Percentiles rank a stretch among this genome's conserved stretches.
phyloP scores from a whole-genome alignment of 2,113 vertebrate species.

The Heterochromis multidens region DNA sequence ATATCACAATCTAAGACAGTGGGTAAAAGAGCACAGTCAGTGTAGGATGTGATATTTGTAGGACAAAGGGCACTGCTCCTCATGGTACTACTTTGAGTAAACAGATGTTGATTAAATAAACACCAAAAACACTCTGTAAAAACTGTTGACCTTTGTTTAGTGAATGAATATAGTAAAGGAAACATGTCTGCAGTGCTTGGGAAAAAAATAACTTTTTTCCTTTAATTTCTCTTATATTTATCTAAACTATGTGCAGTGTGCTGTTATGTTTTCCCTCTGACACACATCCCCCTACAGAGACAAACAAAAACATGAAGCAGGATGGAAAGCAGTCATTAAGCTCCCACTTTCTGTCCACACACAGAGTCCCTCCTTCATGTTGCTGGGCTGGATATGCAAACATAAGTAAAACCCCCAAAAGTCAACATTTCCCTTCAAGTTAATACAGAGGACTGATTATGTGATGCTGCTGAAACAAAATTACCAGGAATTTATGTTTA shows the following conservation, averaged over 20 bases:
- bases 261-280: constrained; percentile 12
- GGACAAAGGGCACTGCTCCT: constrained; percentile 7
- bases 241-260: neutral
- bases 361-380: neutral
- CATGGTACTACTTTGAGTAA: neutral
- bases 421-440: neutral
- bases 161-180: constrained; percentile 1
- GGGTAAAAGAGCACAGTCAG: constrained; percentile 6
- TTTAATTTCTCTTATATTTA: neutral
- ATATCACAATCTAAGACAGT: neutral
- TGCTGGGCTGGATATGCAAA: neutral
- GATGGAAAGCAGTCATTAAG: neutral
- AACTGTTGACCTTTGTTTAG: neutral
- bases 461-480: neutral
- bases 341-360: neutral
- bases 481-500: neutral
- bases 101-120: neutral
- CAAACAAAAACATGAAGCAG: constrained; percentile 25
- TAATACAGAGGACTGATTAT: neutral
- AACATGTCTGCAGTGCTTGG: neutral
- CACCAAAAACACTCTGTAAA: neutral
- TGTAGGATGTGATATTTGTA: neutral
- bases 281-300: constrained; percentile 2
- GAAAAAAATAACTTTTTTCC: neutral
- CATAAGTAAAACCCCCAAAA: neutral